Evolutionary conservation across 2,113 vertebrate genomes (phyloP).

Genomic region (Tilapia sparmanii): DNA sequence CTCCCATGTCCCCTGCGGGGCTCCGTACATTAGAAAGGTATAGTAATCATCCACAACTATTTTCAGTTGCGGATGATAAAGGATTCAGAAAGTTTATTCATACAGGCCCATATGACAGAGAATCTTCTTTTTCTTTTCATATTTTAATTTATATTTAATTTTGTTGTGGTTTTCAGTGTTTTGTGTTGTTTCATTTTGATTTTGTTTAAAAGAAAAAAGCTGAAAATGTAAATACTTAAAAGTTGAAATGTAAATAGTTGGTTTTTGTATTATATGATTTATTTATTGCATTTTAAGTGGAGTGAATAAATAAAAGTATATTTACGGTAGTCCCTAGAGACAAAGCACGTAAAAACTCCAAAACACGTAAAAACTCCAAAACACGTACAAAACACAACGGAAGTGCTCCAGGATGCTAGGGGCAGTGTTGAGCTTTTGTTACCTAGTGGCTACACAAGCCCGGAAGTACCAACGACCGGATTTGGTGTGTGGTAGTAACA

Average conservation of each 20-base stretch:
- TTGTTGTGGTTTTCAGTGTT: background rate
- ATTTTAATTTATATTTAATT: background rate
- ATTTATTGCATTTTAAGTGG: no score
- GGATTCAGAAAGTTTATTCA: background rate
- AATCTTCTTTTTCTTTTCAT: background rate
- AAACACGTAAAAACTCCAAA: no score
- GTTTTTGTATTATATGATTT: no score
- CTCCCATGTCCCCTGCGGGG: no score
- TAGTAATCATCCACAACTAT: background rate
- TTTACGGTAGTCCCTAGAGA: no score
- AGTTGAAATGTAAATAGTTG: background rate
- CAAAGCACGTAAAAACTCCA: no score
- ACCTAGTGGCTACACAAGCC: accelerated
- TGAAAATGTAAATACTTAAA: background rate
- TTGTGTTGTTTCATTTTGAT: background rate
- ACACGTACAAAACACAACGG: no score
- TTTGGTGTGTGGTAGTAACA: background rate
- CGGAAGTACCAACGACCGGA: accelerated
- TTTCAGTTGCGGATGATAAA: background rate
- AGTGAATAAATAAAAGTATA: no score
- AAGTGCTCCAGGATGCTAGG: no score
- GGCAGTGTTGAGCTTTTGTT: background rate
- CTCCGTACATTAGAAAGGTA: background rate
- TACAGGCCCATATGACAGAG: background rate
- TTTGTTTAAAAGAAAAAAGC: background rate